Base-by-base conservation (phyloP, 2,797 vertebrate genomes). In the Platyrinchus mystaceus region DNA sequence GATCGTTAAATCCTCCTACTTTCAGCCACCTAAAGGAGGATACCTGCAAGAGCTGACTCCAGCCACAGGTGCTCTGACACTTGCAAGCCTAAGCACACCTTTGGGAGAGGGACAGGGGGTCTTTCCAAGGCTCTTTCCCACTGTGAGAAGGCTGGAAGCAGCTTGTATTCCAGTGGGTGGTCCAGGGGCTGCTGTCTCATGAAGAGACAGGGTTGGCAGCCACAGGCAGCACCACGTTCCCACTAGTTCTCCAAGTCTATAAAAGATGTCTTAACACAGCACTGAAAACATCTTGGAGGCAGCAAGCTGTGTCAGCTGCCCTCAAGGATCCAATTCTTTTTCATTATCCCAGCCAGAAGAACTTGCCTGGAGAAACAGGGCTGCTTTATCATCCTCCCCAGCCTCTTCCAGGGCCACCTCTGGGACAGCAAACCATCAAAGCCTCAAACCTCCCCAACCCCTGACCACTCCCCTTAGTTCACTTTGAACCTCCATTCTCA, bases 281-380 rank as follows among this genome's bases (percentile, higher is more conserved):
- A 22, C 52, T 70, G 90, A 70, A 84, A 92, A 84, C 89, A 53
- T 86, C 90, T 81, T 14, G 2, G 27, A 93, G 86, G 82, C 81
- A 63, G 77, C 3, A 18, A 94, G 78, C 92, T 73, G 36, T 66
- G 86, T 75, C 89, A 92, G 78, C 90, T 82, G 86, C 89, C 87
- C 91, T 93, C 60, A 8, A 8, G 6, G 63, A 93, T 37, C 63
- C 91, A 47, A 79, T 87, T 89, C 63, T 73, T 93, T 76, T 77
- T 84, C 94, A 96, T 96, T 93, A 93, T 47, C 93, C 87, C 87
- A 85, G 78, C 84, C 30, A 87, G 81, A 30, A 63, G 87, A 79
- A 88, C 56, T 67, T 21, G 84, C 44, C 87, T 87, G 82, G 28
- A 64, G 87, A 64, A 85, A 15, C 41, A 53, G 30, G n/a, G 62